Evolutionary conservation across 2,888 invertebrate genomes (phyloP), one percentile per base, ranked within the genome.

Genomic region (Habroteleia sp.): DNA sequence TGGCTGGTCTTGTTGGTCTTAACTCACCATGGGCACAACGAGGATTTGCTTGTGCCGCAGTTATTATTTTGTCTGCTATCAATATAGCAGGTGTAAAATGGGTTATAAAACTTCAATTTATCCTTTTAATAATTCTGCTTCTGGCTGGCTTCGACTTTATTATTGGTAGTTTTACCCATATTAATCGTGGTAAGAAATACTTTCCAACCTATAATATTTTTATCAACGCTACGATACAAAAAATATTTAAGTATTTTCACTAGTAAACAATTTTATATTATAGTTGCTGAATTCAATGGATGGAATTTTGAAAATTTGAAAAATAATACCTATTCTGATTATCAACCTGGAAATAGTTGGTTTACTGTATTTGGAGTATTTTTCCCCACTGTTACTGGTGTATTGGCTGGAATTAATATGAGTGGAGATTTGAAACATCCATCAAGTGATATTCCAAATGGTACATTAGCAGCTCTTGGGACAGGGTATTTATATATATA

Each of bases 351-450:
- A 4, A 94, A 97, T 83, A 94, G 93, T 71, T 98, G 98, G 95
- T 98, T 98, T 89, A 95, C 95, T 48, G 97, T 98, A 31, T 97
- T 98, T 89, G 98, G 98, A 20, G 96, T 99, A 1, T 98, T 98
- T 89, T 99, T 99, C 88, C 98, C 98, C 7, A 97, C 98, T 0
- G 96, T 98, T 16, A 98, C 98, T 41, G 99, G 99, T 8, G 96
- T 99, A 75, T 90, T 99, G 78, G 97, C 98, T 3, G 99, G 99
- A 23, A 98, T 99, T 81, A 99, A 99, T 87, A 99, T 99, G 98
- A 97, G 97, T 85, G 98, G 98, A 7, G 98, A 99, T 89, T 91
- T 99, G 62, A 92, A 94, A 80, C 94, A 97, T 80, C 98, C 98
- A 0, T 95, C 96, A 2, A 92, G 93, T 33, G 96, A 97, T 88